Base-by-base conservation (phyloP, 2,797 vertebrate genomes). In the Tangara arthus region DNA sequence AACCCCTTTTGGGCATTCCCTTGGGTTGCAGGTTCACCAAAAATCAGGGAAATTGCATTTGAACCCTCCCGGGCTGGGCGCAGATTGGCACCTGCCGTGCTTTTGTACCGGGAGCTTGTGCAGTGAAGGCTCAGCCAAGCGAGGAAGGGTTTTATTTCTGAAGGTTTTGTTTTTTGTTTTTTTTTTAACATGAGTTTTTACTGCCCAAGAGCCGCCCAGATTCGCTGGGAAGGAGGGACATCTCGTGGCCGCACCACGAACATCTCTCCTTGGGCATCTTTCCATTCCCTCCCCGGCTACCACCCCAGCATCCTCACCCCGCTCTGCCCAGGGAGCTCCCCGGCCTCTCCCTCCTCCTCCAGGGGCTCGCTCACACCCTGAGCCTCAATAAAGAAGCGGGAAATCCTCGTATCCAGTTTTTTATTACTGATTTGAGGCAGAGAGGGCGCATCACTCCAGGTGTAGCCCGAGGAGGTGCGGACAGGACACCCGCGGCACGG, bases 21-120 rank as follows among this genome's bases (percentile, higher is more conserved):
- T 4, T 0, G 0, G 20, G 5, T 4, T 24, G 5, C 12, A 32
- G 44, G 23, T 24, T 8, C 32, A 19, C 34, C 11, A 32, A 3
- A 55, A 52, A 26, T 3, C 8, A 7, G 18, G 11, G 13, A 68
- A 71, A 22, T 7, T 4, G 9, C 42, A 19, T 44, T 21, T 9
- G 50, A 82, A 15, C 17, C 21, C 15, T 75, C 17, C 8, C 9
- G 16, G 22, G 12, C 63, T 44, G 53, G 10, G 23, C 6, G 11
- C 0, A 0, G n/a, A 59, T 50, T 0, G 0, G 81, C 34, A 66
- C 30, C 11, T 2, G 2, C 44, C 1, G 3, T 0, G 23, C 17
- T 17, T 8, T 1, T 17, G 63, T 35, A 23, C 7, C 28, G 15
- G 24, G 21, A 81, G 4, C 19, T 53, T n/a, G 44, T 17, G 65